These are phyloP conservation scores for Sitodiplosis mosellana DNA, from an alignment of 1,140 invertebrate genomes.

Conservation along the genomic window DNA sequence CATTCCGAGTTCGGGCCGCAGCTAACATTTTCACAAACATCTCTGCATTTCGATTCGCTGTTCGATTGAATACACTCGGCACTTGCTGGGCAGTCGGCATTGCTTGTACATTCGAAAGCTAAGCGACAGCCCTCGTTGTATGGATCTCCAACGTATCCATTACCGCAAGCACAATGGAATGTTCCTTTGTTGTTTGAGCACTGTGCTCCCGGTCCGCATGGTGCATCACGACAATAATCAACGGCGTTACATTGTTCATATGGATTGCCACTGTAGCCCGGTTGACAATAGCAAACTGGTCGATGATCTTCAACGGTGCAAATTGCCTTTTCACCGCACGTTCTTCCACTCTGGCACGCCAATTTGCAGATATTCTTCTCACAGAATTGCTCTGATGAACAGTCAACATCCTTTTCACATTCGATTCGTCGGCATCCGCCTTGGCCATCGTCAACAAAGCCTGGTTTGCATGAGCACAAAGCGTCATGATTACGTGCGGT, in stretches of 20 bases:
- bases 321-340: constrained; percentile 64
- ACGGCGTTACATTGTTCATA: constrained; percentile 47
- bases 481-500: constrained; percentile 45
- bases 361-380: constrained; percentile 64
- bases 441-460: constrained; percentile 60
- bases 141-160: constrained; percentile 61
- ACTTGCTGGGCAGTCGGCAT: constrained; percentile 57
- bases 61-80: constrained; percentile 52
- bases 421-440: constrained; percentile 60
- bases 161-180: constrained; percentile 60
- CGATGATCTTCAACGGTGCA: constrained; percentile 62
- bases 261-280: constrained; percentile 66
- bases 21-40: constrained; percentile 51
- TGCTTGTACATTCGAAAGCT: constrained; percentile 54
- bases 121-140: constrained; percentile 58
- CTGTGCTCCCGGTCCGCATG: constrained; percentile 62
- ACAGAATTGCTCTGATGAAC: constrained; percentile 64
- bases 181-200: constrained; percentile 68
- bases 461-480: constrained; percentile 53
- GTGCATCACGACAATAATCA: constrained; percentile 56
- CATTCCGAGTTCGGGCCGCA: constrained; percentile 77
- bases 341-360: constrained; percentile 58
- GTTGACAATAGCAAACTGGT: constrained; percentile 63
- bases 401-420: constrained; percentile 49
- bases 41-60: constrained; percentile 53